A percentile compares a stretch with the other conserved stretches of the same genome.
phyloP scores from a whole-genome alignment of 2,797 vertebrate genomes.

The Onychomys torridus region DNA sequence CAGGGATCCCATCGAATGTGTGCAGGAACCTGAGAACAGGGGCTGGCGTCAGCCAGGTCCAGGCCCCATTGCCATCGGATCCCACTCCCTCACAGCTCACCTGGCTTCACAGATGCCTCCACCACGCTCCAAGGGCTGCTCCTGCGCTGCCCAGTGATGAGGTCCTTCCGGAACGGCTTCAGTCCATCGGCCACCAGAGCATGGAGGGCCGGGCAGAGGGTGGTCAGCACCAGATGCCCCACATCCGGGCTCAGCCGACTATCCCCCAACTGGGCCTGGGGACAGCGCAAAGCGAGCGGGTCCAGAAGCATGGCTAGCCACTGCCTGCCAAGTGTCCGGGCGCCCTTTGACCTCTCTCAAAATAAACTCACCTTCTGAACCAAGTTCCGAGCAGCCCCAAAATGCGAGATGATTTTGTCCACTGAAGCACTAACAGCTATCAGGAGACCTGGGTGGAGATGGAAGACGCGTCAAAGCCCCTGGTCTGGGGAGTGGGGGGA shows the following conservation, averaged over 20 bases:
- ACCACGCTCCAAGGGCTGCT: constrained; percentile 96
- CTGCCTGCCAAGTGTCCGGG: neutral
- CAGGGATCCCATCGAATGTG: constrained; percentile 89
- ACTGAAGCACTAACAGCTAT: constrained; percentile 93
- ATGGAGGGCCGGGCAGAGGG: constrained; percentile 94
- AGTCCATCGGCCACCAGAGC: constrained; percentile 94
- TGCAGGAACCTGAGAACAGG: constrained; percentile 86
- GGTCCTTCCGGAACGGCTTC: constrained; percentile 96
- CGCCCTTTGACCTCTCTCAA: neutral
- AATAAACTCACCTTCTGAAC: constrained; percentile 94
- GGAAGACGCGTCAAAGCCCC: neutral
- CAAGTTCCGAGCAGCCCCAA: constrained; percentile 93
- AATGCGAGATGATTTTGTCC: constrained; percentile 96
- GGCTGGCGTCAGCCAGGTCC: neutral
- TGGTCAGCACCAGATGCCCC: constrained; percentile 94
- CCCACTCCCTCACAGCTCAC: constrained; percentile 81
- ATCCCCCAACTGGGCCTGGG: constrained; percentile 95
- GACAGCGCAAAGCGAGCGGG: neutral
- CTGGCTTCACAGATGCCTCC: constrained; percentile 94
- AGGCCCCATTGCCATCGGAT: accelerated
- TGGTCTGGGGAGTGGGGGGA: constrained; percentile 41
- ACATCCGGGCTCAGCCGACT: constrained; percentile 95
- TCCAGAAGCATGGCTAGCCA: neutral
- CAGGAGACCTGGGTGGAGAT: constrained; percentile 81
- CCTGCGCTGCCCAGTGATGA: constrained; percentile 95